Base-by-base conservation (phyloP, 1,140 invertebrate species). In the Copidosoma floridanum region DNA sequence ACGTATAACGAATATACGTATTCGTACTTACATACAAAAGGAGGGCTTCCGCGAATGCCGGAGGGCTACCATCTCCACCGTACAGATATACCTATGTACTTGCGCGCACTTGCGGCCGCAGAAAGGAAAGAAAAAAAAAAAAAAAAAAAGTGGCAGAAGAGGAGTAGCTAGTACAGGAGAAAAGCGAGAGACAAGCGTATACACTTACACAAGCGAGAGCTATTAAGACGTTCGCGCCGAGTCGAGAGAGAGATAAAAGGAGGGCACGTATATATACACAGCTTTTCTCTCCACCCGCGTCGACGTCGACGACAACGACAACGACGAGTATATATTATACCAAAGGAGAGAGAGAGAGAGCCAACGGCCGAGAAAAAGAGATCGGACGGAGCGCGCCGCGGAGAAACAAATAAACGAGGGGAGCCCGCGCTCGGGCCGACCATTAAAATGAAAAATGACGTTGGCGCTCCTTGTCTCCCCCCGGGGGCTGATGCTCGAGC, bases 361-460 rank as follows among this genome's bases (percentile, higher is more conserved):
- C n/a, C 11, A 60, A 65, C 65, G 54, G 71, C 68, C 40, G 53
- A 21, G 41, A 43, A 54, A 54, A 54, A 54, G 52, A 54, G 52
- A 43, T 24, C 52, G 18, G 5, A n/a, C n/a, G n/a, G n/a, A n/a
- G 6, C 16, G 8, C 55, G 32, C 23, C 35, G 52, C 23, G 8
- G 50, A 74, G 70, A 74, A 72, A 75, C 68, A 75, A 73, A 72
- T 71, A 75, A 69, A 70, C 67, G 69, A 68, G 68, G 71, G 68
- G 68, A 66, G 59, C 40, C 40, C 21, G 18, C 51, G 46, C 60
- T 58, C 63, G 69, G 65, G 64, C 68, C 69, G 58, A 77, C 77
- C 77, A 81, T 81, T 81, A 81, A 81, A 79, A 81, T 81, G 79
- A 81, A 81, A 81, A 81, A 81, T 81, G 77, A 80, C 73, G 71